Conservation (phyloP, 2,113 vertebrate species). For the Leuciscus idus region DNA sequence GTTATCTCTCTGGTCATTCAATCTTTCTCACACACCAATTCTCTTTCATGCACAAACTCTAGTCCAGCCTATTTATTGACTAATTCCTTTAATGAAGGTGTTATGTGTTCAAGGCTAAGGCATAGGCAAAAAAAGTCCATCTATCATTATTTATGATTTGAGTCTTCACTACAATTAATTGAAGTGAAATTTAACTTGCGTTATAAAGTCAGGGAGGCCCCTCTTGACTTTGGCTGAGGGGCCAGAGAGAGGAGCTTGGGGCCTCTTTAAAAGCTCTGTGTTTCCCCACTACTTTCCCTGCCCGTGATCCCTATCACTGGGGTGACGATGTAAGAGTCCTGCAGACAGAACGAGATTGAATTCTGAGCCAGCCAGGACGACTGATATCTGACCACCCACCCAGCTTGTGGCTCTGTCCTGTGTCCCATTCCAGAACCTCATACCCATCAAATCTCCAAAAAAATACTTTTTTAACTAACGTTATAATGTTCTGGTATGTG, state of each 20-base stretch:
- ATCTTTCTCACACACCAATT: background rate
- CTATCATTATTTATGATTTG: background rate
- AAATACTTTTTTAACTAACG: background rate
- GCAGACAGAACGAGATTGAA: constrained; percentile 65
- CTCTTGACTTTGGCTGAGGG: constrained; percentile 35
- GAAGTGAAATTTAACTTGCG: background rate
- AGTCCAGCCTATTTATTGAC: background rate
- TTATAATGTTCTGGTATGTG: background rate
- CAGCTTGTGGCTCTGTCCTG: constrained; percentile 56
- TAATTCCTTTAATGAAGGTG: background rate
- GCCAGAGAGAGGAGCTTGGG: constrained; percentile 24
- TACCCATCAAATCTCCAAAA: constrained; percentile 16
- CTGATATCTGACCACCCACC: constrained; percentile 75
- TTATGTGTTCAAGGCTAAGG: background rate
- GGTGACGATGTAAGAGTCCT: constrained; percentile 65
- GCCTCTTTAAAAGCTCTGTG: constrained; percentile 54
- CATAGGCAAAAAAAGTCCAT: background rate
- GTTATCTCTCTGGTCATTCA: constrained; percentile 3
- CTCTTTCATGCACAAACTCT: background rate
- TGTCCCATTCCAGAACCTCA: constrained; percentile 35
- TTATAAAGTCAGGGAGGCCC: constrained; percentile 39
- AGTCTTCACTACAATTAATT: background rate
- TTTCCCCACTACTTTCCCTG: constrained; percentile 52
- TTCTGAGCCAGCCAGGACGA: constrained; percentile 72
- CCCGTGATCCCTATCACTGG: constrained; percentile 66